Percentiles rank a stretch among this genome's conserved stretches.
These are phyloP conservation scores for Syndactyla subalaris DNA, from an alignment of 2,797 vertebrate species.

Conservation along the genomic window DNA sequence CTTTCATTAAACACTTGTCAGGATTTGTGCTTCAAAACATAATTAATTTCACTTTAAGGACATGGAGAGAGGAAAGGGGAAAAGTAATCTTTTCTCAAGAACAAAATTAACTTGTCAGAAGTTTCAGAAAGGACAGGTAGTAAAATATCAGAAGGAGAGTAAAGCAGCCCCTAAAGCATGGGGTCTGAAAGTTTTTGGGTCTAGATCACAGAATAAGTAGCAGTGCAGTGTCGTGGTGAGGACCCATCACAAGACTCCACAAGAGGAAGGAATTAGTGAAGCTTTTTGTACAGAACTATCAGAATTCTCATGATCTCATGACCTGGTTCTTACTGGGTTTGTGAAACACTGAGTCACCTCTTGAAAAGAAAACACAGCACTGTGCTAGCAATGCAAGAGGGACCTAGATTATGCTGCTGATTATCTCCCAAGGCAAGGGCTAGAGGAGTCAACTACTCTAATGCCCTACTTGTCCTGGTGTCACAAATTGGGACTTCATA, in stretches of 20 bases:
- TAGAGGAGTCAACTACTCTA: background rate
- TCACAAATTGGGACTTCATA: background rate
- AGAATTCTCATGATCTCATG: background rate
- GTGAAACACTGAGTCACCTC: background rate
- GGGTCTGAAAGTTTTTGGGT: background rate
- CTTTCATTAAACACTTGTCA: background rate
- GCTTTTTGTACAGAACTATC: background rate
- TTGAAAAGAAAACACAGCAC: background rate
- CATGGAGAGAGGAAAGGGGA: background rate
- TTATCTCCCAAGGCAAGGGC: background rate
- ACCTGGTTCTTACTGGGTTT: background rate
- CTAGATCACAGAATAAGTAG: background rate
- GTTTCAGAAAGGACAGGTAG: background rate
- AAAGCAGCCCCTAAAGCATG: background rate
- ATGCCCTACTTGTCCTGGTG: background rate
- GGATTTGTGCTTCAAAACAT: background rate
- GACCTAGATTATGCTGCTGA: background rate
- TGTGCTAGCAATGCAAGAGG: background rate
- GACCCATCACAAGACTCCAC: background rate
- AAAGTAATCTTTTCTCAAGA: background rate
- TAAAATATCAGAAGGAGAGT: background rate
- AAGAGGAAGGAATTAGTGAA: background rate
- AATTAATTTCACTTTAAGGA: background rate
- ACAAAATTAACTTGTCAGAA: background rate
- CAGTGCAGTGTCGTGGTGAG: background rate